Conservation (phyloP, 2,888 invertebrate species). For the Cosmopolites sordidus region DNA sequence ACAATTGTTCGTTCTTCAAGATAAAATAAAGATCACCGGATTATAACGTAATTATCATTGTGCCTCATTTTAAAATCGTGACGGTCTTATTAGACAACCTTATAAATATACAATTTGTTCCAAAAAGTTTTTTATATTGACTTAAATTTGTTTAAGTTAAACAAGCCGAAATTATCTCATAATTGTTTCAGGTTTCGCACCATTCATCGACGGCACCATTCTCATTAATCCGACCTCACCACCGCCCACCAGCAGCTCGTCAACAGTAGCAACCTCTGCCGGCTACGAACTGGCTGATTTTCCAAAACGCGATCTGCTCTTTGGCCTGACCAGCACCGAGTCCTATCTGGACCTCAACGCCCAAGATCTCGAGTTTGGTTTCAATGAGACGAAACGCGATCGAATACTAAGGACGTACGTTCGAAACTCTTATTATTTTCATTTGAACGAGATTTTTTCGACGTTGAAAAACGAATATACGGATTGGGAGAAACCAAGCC, state of each 20-base stretch:
- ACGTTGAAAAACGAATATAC: slow-evolving; percentile 92
- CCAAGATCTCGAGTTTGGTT: slow-evolving; percentile 84
- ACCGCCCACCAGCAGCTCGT: slow-evolving; percentile 47
- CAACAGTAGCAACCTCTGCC: slow-evolving; percentile 65
- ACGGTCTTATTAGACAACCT: too few relatives aligned
- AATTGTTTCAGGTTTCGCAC: slow-evolving; percentile 66
- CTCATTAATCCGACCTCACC: slow-evolving; percentile 58
- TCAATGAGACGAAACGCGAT: slow-evolving; percentile 83
- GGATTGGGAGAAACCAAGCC: slow-evolving; percentile 88
- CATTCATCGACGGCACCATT: slow-evolving; percentile 88
- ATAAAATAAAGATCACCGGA: too few relatives aligned
- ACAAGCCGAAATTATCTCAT: too few relatives aligned
- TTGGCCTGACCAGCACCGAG: slow-evolving; percentile 78
- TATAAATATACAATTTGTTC: too few relatives aligned
- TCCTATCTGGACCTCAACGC: slow-evolving; percentile 79
- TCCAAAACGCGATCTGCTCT: slow-evolving; percentile 75
- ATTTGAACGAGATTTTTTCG: slow-evolving; percentile 91
- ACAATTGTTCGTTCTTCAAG: too few relatives aligned
- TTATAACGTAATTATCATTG: too few relatives aligned
- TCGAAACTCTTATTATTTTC: slow-evolving; percentile 90
- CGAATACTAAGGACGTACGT: slow-evolving; percentile 87
- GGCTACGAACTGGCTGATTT: slow-evolving; percentile 80
- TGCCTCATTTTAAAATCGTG: too few relatives aligned
- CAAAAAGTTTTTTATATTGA: too few relatives aligned
- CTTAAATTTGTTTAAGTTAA: too few relatives aligned